Base-by-base conservation (phyloP, 2,797 vertebrate genomes). In the Lagodon rhomboides region DNA sequence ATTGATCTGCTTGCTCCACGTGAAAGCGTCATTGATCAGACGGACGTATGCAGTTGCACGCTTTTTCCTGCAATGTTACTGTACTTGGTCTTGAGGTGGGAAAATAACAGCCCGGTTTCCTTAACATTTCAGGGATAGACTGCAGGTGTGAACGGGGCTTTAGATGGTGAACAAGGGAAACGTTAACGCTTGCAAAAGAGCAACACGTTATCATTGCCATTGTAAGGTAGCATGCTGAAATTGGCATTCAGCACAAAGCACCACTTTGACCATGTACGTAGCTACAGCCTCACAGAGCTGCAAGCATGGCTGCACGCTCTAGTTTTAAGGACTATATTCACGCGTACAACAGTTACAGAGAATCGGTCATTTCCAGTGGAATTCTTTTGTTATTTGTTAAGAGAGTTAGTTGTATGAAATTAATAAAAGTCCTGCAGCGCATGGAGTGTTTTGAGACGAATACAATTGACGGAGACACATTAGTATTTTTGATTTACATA, bases 401-500 rank as follows among this genome's bases (percentile, higher is more conserved):
- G 30, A 55, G 51, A 76, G 76, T 72, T 56, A 61, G 4, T 80
- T 49, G 50, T 84, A 81, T 87, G 20, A 64, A 64, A 76, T 41
- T 55, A 30, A 68, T 66, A 44, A 62, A 50, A 34, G 41, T 17
- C 59, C 49, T 61, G 56, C 73, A 60, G 18, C 72, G 51, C 41
- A 46, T n/a, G 27, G 18, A 47, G 65, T 71, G 17, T 34, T 65
- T 72, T 34, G 53, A 76, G 70, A 58, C 34, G 59, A n/a, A 69
- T 46, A 71, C 63, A 65, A 44, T 15, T 38, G 67, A 68, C 75
- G 68, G 27, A 72, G 73, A 59, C 59, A 67, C 67, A 76, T 77
- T 69, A 62, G n/a, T 55, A 54, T 67, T 44, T 75, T 67, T 82
- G 68, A 90, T 88, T 89, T 75, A 73, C 63, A 55, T 58, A 41